These are phyloP conservation scores for Hiodon alosoides DNA, from an alignment of 2,113 vertebrate species.

Conservation along the genomic window DNA sequence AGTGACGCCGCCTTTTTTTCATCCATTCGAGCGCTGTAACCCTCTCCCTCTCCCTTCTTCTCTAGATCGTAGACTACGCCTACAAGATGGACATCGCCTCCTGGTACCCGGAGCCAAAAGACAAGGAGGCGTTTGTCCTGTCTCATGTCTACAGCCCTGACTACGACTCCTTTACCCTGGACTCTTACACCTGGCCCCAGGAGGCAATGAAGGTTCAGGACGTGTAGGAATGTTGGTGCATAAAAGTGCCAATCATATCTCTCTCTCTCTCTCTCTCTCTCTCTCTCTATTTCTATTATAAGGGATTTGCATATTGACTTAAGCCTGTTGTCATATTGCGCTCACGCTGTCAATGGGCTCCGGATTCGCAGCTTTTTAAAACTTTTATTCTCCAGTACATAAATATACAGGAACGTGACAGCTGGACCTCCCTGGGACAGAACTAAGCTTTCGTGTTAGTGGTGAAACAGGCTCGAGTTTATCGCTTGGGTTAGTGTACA, in stretches of 20 bases:
- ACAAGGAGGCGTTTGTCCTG: slow-evolving; percentile 88
- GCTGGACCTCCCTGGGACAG: too few relatives aligned
- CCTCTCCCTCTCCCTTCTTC: slow-evolving; percentile 29
- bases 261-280: background rate
- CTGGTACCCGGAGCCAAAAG: slow-evolving; percentile 84
- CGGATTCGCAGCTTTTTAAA: background rate
- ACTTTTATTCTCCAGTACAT: slow-evolving; percentile 11
- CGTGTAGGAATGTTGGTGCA: slow-evolving; percentile 55
- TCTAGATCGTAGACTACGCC: slow-evolving; percentile 81
- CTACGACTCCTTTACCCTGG: slow-evolving; percentile 83
- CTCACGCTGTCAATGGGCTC: background rate
- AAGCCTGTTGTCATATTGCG: slow-evolving; percentile 19
- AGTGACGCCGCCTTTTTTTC: background rate
- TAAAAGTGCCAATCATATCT: too few relatives aligned
- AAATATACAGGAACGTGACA: slow-evolving; percentile 19
- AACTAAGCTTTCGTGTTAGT: too few relatives aligned
- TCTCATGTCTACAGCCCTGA: slow-evolving; percentile 81
- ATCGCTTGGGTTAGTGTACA: too few relatives aligned
- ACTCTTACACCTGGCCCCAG: slow-evolving; percentile 82
- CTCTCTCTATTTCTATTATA: background rate
- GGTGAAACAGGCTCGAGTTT: too few relatives aligned
- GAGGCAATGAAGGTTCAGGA: slow-evolving; percentile 79
- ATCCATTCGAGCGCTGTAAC: background rate
- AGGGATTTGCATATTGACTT: slow-evolving; percentile 12
- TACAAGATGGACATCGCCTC: slow-evolving; percentile 84